phyloP scores from a whole-genome alignment of 2,888 invertebrate species.

The Hypsopygia costalis region DNA sequence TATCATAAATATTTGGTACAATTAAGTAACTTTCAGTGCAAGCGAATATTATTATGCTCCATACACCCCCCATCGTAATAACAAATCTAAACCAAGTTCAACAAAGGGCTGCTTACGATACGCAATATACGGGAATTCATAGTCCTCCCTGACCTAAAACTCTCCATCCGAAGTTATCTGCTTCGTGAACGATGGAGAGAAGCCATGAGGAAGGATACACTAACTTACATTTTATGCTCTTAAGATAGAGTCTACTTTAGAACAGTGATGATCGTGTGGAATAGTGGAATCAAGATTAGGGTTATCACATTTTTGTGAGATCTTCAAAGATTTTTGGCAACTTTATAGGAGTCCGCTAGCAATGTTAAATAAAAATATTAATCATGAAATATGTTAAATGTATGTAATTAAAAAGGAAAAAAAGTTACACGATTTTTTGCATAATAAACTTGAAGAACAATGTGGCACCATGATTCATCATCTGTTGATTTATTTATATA shows the following conservation, averaged over 20 bases:
- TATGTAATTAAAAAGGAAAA: too few species aligned
- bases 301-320: background rate
- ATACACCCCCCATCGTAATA: conserved; percentile 22
- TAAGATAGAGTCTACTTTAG: conserved; percentile 12
- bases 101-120: conserved; percentile 33
- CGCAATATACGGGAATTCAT: conserved; percentile 45
- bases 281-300: conserved; percentile 14
- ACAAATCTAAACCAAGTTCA: conserved; percentile 39
- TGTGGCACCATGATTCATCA: too few species aligned
- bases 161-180: conserved; percentile 61
- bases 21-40: background rate
- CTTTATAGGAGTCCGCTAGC: too few species aligned
- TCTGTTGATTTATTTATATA: too few species aligned
- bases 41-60: background rate
- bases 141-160: conserved; percentile 63
- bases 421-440: too few species aligned
- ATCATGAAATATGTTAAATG: background rate
- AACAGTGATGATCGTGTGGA: conserved; percentile 7
- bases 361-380: background rate
- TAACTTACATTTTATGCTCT: conserved; percentile 27
- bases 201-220: conserved; percentile 20
- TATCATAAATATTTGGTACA: too few species aligned
- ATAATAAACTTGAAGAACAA: too few species aligned
- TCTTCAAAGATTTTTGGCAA: background rate
- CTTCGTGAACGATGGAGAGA: conserved; percentile 53